These are phyloP conservation scores for Cynodonichthys magdalenae DNA, from an alignment of 2,797 vertebrate genomes.

Conservation along the genomic window DNA sequence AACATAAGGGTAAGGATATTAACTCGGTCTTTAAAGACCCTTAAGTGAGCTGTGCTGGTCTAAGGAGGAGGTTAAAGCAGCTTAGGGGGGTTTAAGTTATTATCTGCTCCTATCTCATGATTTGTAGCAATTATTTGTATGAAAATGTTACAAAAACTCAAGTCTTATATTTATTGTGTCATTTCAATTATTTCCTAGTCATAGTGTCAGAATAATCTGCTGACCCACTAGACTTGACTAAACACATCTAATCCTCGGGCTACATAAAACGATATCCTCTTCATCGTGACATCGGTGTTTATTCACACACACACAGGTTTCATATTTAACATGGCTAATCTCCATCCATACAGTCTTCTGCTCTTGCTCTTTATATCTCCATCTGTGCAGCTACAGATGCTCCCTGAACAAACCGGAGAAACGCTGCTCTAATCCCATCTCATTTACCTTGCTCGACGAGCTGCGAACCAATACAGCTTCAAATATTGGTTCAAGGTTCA, in stretches of 20 bases:
- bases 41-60: constrained; percentile 38
- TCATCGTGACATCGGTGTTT: constrained; percentile 45
- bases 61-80: constrained; percentile 49
- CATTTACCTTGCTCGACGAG: constrained; percentile 15
- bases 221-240: constrained; percentile 14
- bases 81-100: constrained; percentile 47
- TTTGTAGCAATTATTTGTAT: constrained; percentile 57
- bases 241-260: constrained; percentile 28
- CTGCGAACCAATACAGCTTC: constrained; percentile 22
- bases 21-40: constrained; percentile 57
- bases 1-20: constrained; percentile 42
- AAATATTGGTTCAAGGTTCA: not conserved
- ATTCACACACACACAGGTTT: constrained; percentile 19
- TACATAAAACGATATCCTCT: constrained; percentile 34
- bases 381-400: constrained; percentile 54
- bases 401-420: constrained; percentile 21
- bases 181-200: not conserved
- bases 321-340: constrained; percentile 24
- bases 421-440: constrained; percentile 3
- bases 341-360: constrained; percentile 10
- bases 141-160: not conserved
- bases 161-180: not conserved
- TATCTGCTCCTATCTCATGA: constrained; percentile 65
- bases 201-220: constrained; percentile 5
- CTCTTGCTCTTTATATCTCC: constrained; percentile 17